phyloP scores from a whole-genome alignment of 2,888 invertebrate genomes.

The Mantis religiosa region DNA sequence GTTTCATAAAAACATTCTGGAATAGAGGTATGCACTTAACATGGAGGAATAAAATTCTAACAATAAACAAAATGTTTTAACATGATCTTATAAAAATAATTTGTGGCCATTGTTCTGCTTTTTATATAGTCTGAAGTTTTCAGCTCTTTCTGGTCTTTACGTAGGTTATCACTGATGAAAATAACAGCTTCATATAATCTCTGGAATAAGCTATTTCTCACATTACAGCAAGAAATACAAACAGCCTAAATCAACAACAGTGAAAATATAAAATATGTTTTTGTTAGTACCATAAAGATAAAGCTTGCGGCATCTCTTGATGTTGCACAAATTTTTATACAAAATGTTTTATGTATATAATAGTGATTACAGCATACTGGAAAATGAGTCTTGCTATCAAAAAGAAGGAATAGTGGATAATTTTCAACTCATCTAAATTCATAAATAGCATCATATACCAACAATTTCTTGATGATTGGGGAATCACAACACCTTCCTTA shows the following conservation, averaged over 20 bases:
- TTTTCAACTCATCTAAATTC: neutral
- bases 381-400: neutral
- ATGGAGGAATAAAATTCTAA: neutral
- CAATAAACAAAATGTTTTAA: neutral
- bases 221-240: neutral
- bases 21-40: neutral
- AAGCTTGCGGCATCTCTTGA: neutral
- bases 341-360: neutral
- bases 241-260: neutral
- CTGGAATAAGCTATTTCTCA: neutral
- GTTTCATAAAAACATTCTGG: neutral
- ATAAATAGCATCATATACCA: neutral
- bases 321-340: neutral
- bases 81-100: neutral
- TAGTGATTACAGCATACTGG: neutral
- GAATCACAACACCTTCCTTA: neutral
- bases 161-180: neutral
- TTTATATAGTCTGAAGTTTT: neutral
- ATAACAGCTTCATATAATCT: neutral
- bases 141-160: neutral
- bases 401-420: neutral
- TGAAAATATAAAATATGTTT: neutral
- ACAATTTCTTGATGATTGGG: neutral
- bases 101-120: neutral
- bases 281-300: neutral